These are phyloP conservation scores for Malurus melanocephalus DNA, from an alignment of 2,113 vertebrate genomes.

Conservation along the genomic window DNA sequence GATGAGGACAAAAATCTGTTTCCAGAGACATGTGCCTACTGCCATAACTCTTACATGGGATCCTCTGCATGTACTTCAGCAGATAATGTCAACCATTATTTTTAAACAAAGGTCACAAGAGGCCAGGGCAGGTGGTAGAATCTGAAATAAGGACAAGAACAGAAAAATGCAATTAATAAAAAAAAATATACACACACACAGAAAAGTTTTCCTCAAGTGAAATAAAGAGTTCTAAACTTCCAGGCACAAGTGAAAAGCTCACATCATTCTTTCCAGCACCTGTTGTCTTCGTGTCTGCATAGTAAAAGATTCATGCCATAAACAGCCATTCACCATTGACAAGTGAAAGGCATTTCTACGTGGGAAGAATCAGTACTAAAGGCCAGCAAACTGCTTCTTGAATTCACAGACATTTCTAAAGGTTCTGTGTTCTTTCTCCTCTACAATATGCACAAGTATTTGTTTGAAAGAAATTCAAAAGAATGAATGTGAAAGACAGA, in stretches of 20 bases:
- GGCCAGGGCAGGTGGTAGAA: neutral
- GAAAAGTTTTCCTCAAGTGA: neutral
- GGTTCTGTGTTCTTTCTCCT: constrained; percentile 41
- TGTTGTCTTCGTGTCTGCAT: constrained; percentile 34
- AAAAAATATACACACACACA: neutral
- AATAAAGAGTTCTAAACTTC: constrained; percentile 22
- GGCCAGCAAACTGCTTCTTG: constrained; percentile 46
- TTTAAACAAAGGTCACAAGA: neutral
- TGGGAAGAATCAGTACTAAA: constrained; percentile 34
- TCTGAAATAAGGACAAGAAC: neutral
- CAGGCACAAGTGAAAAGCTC: constrained; percentile 28
- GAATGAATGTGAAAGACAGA: constrained; percentile 8
- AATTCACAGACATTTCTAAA: constrained; percentile 49
- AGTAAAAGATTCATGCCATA: constrained; percentile 38
- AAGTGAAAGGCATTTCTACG: constrained; percentile 31
- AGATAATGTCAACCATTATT: neutral
- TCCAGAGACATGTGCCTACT: neutral
- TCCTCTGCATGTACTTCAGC: neutral
- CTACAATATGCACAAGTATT: constrained; percentile 27
- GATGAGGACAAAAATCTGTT: constrained; percentile 10
- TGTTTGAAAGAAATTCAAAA: constrained; percentile 42
- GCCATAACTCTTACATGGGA: neutral
- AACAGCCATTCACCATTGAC: constrained; percentile 32
- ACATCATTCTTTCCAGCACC: constrained; percentile 42
- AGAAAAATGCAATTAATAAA: neutral